phyloP scores from a whole-genome alignment of 2,797 vertebrate species.

The Emys orbicularis region DNA sequence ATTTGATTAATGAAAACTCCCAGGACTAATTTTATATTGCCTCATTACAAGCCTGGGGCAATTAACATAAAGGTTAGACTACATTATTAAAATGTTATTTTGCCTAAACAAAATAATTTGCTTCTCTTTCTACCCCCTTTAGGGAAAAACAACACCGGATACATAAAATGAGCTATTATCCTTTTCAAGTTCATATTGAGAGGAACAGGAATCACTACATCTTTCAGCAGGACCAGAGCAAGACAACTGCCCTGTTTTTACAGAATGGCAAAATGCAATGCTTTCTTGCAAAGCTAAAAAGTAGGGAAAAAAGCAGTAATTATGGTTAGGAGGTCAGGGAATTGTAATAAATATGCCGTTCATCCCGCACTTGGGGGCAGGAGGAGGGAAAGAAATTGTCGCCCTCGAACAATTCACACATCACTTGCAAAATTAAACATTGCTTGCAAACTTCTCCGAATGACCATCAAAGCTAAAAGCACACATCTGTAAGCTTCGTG shows the following conservation, averaged over 20 bases:
- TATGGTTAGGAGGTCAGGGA: conserved; percentile 1
- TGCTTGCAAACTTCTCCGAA: conserved; percentile 54
- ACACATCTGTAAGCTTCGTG: conserved; percentile 1
- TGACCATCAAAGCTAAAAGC: conserved; percentile 52
- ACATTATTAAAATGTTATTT: conserved; percentile 51
- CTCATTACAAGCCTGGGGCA: conserved; percentile 72
- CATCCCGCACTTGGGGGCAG: conserved; percentile 25
- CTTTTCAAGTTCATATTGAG: background rate
- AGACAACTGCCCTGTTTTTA: conserved; percentile 40
- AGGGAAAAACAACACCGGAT: background rate
- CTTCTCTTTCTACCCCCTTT: conserved; percentile 19
- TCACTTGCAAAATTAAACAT: conserved; percentile 45
- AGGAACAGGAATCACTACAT: background rate
- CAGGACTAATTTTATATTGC: conserved; percentile 69
- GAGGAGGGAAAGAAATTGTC: conserved; percentile 10
- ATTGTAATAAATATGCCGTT: conserved; percentile 41
- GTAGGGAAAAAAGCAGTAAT: background rate
- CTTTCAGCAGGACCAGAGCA: background rate
- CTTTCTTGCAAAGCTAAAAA: conserved; percentile 21
- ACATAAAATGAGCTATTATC: conserved; percentile 38
- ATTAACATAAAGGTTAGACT: conserved; percentile 73
- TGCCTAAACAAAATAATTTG: conserved; percentile 37
- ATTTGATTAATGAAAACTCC: conserved; percentile 77
- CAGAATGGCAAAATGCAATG: conserved; percentile 8
- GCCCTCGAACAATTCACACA: background rate